Percentiles rank a stretch among this genome's conserved stretches.
phyloP scores from a whole-genome alignment of 2,797 vertebrate genomes.

The Coendou prehensilis region DNA sequence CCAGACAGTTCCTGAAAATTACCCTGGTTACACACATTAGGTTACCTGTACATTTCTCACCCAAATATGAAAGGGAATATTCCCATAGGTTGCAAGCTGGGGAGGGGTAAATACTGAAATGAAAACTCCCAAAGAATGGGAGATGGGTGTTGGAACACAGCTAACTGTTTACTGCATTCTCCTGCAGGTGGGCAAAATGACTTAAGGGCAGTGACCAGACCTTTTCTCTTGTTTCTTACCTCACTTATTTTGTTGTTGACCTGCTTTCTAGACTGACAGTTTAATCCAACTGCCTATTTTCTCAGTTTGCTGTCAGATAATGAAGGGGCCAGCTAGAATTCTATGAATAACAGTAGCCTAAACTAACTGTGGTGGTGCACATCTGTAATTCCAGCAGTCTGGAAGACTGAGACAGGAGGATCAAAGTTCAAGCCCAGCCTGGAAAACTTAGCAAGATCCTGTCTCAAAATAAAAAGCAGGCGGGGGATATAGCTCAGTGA shows the following conservation, averaged over 20 bases:
- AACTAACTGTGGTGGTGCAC: neutral
- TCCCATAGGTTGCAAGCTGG: fast-evolving
- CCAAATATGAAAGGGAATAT: neutral
- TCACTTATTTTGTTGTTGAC: neutral
- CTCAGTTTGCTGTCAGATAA: neutral
- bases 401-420: neutral
- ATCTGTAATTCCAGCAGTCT: neutral
- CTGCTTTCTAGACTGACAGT: neutral
- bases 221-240: neutral
- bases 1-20: neutral
- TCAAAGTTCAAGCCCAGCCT: neutral
- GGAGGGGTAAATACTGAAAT: neutral
- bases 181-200: conserved; percentile 12
- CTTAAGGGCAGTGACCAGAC: neutral
- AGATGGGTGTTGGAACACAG: fast-evolving
- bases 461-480: neutral
- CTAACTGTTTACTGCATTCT: fast-evolving
- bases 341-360: neutral
- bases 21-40: neutral
- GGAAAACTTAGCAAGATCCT: neutral
- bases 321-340: neutral
- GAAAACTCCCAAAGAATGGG: neutral
- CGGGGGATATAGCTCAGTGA: neutral
- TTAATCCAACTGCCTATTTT: neutral
- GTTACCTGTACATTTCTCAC: neutral